phyloP scores from a whole-genome alignment of 2,113 vertebrate species.

The Oryzias melastigma region DNA sequence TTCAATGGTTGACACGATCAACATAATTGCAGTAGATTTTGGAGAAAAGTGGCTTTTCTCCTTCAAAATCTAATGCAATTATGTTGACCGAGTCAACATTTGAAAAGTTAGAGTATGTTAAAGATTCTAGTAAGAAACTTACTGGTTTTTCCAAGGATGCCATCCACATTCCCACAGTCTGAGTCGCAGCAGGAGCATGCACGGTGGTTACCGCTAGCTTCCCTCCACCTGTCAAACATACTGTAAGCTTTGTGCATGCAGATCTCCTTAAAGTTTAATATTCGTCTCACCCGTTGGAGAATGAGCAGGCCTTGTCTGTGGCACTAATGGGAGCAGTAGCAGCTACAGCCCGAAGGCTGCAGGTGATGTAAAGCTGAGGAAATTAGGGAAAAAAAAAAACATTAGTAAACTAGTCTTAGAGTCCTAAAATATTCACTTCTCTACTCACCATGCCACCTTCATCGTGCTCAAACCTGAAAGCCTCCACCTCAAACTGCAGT shows the following conservation, averaged over 20 bases:
- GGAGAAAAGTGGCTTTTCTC: no score
- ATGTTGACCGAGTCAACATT: no score
- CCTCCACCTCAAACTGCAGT: slow-evolving; percentile 62
- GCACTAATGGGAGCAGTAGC: slow-evolving; percentile 5
- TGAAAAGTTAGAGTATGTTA: no score
- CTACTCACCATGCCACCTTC: slow-evolving; percentile 33
- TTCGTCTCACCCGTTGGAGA: slow-evolving; percentile 43
- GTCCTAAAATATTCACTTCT: no score
- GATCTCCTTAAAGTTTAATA: background rate
- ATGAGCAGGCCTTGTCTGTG: slow-evolving; percentile 65
- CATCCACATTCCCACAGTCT: slow-evolving; percentile 20
- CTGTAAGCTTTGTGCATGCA: background rate
- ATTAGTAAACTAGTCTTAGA: no score
- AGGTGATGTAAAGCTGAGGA: slow-evolving; percentile 62
- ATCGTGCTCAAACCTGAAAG: slow-evolving; percentile 60
- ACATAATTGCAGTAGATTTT: no score
- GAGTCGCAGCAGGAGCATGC: slow-evolving; percentile 54
- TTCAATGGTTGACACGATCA: no score
- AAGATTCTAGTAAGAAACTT: no score
- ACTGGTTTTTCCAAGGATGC: no score
- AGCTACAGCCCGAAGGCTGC: slow-evolving; percentile 44
- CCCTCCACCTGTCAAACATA: slow-evolving; percentile 47
- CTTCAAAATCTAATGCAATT: no score
- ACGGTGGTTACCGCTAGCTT: slow-evolving; percentile 32
- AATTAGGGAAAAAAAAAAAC: background rate